These are phyloP conservation scores for Scaptomyza parva DNA, from an alignment of 2,888 invertebrate species.

Conservation along the genomic window DNA sequence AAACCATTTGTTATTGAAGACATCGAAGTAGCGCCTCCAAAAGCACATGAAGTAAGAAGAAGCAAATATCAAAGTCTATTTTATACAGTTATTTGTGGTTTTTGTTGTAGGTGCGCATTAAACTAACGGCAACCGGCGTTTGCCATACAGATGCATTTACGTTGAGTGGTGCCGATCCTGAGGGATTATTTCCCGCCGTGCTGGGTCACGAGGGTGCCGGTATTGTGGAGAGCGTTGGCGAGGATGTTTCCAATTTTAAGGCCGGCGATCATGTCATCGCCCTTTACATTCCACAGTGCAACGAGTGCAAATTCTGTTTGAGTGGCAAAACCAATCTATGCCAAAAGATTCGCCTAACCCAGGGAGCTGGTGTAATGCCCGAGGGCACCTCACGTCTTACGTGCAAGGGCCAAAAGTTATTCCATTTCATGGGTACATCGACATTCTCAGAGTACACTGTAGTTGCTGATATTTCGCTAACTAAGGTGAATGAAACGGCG, in stretches of 20 bases:
- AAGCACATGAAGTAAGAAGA: slow-evolving; percentile 92
- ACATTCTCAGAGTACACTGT: slow-evolving; percentile 98
- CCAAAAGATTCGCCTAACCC: slow-evolving; percentile 94
- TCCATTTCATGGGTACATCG: slow-evolving; percentile 98
- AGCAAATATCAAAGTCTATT: slow-evolving; percentile 25
- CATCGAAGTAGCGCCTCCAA: slow-evolving; percentile 97
- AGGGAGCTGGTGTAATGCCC: slow-evolving; percentile 96
- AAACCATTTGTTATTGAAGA: slow-evolving; percentile 95
- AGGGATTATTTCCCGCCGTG: slow-evolving; percentile 95
- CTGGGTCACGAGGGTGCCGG: slow-evolving; percentile 99
- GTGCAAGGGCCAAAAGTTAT: slow-evolving; percentile 89
- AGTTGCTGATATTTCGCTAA: slow-evolving; percentile 96
- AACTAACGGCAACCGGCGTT: slow-evolving; percentile 91
- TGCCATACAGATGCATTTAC: slow-evolving; percentile 98
- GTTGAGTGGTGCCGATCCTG: slow-evolving; percentile 93
- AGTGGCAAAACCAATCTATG: slow-evolving; percentile 98
- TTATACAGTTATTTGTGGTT: background rate
- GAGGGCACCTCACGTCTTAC: slow-evolving; percentile 94
- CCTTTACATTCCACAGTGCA: slow-evolving; percentile 97
- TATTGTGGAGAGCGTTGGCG: slow-evolving; percentile 98
- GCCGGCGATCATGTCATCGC: slow-evolving; percentile 99
- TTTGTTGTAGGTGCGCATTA: slow-evolving; percentile 86
- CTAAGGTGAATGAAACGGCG: slow-evolving; percentile 93
- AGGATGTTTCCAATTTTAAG: slow-evolving; percentile 93
- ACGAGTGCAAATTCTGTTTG: slow-evolving; percentile 97